Percentiles rank a stretch among this genome's conserved stretches.
Conservation (phyloP, 2,797 vertebrate genomes). For the Siniperca scherzeri region DNA sequence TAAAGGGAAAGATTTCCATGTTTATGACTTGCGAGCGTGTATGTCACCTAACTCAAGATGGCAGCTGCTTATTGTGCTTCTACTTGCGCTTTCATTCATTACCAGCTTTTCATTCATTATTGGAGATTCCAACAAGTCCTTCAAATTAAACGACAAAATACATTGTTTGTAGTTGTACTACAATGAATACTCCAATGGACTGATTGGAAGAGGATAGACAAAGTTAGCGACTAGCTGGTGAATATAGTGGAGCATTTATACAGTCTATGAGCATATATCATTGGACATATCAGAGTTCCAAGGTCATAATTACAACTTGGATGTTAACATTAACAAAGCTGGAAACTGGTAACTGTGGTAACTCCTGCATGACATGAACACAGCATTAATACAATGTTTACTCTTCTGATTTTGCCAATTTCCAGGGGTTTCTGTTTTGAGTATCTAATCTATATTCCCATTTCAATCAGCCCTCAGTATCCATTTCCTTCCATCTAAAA, state of each 20-base stretch:
- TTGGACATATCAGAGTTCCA: neutral
- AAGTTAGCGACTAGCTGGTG: neutral
- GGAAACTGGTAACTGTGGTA: neutral
- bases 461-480: conserved; percentile 29
- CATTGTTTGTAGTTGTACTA: neutral
- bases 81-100: no score
- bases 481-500: conserved; percentile 19
- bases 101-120: no score
- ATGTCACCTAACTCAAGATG: neutral
- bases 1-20: neutral
- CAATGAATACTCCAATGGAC: no score
- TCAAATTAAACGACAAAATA: no score
- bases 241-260: neutral
- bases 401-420: neutral
- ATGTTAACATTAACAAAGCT: neutral
- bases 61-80: neutral
- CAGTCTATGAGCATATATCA: no score
- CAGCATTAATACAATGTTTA: neutral
- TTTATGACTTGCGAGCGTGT: neutral
- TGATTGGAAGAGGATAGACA: neutral
- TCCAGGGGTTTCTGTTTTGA: neutral
- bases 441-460: conserved; percentile 36
- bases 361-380: neutral
- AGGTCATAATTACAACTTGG: neutral
- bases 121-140: no score